These are phyloP conservation scores for Suncus etruscus DNA, from an alignment of 2,113 vertebrate genomes.

Conservation along the genomic window DNA sequence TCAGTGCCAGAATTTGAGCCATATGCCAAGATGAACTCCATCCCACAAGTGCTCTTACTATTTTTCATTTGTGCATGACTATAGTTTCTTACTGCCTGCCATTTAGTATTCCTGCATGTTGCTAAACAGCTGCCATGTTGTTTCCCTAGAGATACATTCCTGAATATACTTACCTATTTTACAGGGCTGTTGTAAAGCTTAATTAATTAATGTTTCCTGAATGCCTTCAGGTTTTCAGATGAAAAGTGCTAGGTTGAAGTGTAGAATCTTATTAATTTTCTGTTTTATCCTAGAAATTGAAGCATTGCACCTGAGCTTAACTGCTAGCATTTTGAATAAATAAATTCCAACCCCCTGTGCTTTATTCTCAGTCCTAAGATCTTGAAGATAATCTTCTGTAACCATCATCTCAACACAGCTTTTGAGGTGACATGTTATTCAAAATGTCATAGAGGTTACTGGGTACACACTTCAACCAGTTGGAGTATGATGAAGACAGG, in stretches of 20 bases:
- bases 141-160: constrained; percentile 63
- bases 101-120: constrained; percentile 65
- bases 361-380: neutral
- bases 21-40: constrained; percentile 33
- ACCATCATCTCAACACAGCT: neutral
- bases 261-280: constrained; percentile 38
- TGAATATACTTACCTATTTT: constrained; percentile 69
- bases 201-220: constrained; percentile 80
- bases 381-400: neutral
- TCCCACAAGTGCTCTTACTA: neutral
- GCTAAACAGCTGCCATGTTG: constrained; percentile 71
- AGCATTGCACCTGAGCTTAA: constrained; percentile 13
- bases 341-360: neutral
- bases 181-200: constrained; percentile 60
- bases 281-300: constrained; percentile 39
- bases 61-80: constrained; percentile 56
- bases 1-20: neutral
- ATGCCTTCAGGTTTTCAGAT: constrained; percentile 72
- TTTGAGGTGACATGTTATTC: neutral
- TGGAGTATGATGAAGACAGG: neutral
- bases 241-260: constrained; percentile 66
- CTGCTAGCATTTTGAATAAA: neutral
- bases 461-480: neutral
- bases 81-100: constrained; percentile 47
- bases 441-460: neutral